These are phyloP conservation scores for Otolemur garnettii DNA, from an alignment of 2,113 vertebrate species.

Conservation along the genomic window DNA sequence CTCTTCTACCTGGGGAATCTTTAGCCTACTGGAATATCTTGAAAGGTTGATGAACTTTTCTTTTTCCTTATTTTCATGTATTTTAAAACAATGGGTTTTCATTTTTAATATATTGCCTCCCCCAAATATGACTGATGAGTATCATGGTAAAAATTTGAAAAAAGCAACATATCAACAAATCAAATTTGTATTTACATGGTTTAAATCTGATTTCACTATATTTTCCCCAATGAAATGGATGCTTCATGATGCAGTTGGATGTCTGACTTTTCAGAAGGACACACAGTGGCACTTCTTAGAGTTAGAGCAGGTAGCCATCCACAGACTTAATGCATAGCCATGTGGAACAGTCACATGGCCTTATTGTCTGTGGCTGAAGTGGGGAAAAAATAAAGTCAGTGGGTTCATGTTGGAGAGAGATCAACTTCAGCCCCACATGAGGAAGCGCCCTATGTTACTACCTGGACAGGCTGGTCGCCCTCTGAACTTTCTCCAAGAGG, in stretches of 20 bases:
- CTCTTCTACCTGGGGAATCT: not conserved
- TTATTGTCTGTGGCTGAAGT: not conserved
- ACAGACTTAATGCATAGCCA: too few relatives aligned
- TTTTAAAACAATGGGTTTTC: not conserved
- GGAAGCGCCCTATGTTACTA: too few relatives aligned
- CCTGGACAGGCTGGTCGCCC: not conserved
- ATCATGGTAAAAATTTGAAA: constrained; percentile 57
- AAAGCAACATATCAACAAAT: constrained; percentile 58
- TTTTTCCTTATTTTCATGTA: constrained; percentile 37
- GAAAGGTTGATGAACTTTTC: not conserved
- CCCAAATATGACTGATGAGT: constrained; percentile 62
- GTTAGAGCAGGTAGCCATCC: not conserved
- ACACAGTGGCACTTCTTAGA: not conserved
- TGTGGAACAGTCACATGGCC: not conserved
- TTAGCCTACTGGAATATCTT: not conserved
- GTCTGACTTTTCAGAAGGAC: not conserved
- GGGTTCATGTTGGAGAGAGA: too few relatives aligned
- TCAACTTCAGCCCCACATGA: not conserved
- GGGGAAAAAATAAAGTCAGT: not conserved
- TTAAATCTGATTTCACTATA: constrained; percentile 70
- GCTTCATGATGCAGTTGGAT: not conserved
- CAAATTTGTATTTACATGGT: constrained; percentile 41
- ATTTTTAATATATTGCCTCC: constrained; percentile 31
- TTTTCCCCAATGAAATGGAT: not conserved
- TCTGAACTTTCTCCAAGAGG: not conserved